Evolutionary conservation across 2,888 invertebrate genomes (phyloP).

Genomic region (Agrypnus murinus): DNA sequence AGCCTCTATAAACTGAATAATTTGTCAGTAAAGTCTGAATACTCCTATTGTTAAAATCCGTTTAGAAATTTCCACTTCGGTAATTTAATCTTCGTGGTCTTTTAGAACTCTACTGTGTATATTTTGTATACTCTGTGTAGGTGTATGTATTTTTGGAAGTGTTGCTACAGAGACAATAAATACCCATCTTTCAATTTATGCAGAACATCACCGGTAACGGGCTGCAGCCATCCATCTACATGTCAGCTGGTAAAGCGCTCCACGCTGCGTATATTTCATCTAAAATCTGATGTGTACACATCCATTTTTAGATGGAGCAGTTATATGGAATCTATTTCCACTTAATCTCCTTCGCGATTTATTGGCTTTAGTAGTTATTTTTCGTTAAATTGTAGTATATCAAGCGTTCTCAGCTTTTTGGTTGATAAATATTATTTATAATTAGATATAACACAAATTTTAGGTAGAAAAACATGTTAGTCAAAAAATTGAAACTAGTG

Average conservation of each 20-base stretch:
- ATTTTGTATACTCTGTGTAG: background rate
- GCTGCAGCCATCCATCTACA: conserved; percentile 36
- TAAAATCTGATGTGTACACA: conserved; percentile 41
- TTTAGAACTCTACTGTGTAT: conserved; percentile 11
- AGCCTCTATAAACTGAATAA: conserved; percentile 34
- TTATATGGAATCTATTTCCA: conserved; percentile 42
- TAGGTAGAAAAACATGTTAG: no score
- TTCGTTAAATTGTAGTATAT: conserved; percentile 19
- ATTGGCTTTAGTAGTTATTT: conserved; percentile 31
- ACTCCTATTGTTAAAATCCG: background rate
- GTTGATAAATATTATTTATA: no score
- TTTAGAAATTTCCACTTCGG: conserved; percentile 3
- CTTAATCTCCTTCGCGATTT: conserved; percentile 41
- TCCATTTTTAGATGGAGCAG: conserved; percentile 41
- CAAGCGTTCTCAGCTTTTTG: background rate
- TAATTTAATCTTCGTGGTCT: conserved; percentile 7
- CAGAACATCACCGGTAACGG: conserved; percentile 21
- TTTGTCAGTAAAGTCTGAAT: conserved; percentile 23
- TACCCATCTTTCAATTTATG: conserved; percentile 38
- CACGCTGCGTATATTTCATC: conserved; percentile 38
- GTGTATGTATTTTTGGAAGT: conserved; percentile 8
- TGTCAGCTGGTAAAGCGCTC: conserved; percentile 38
- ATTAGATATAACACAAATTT: no score
- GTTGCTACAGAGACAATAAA: conserved; percentile 31
- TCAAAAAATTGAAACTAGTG: no score